Evolutionary conservation across 2,797 vertebrate genomes (phyloP), one percentile per base, ranked within the genome.

Genomic region (Merluccius polli): DNA sequence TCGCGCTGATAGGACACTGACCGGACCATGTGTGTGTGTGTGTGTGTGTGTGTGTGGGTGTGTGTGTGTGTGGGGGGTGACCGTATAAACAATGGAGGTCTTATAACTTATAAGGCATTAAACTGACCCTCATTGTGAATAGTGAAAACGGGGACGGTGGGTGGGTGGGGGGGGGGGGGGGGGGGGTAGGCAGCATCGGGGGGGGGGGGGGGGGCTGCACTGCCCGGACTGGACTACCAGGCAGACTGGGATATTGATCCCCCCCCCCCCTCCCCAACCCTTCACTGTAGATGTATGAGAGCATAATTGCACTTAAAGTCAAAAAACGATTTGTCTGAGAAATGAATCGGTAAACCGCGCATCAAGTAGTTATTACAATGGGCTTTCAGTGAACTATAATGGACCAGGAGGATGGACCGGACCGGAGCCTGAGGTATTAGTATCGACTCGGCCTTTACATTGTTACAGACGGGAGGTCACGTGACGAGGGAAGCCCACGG

Each of bases 161-260:
- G 2, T 3, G 44, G 44, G 3, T 21, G 52, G 52, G 21, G 21
- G 52, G 52, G 52, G 52, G 52, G 44, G 18, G 44, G 18, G 44
- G 16, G 18, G 18, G 44, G 18, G 44, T 15, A 15, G 44, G 6
- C 38, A 41, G 12, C 38, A 15, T 48, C 44, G 44, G 44, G 16
- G 44, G 16, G 15, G 18, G 74, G 81, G 84, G 79, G 83, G 81
- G 75, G 75, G 75, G 9, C 79, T 74, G 76, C 35, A 72, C 41
- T 44, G 75, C 78, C 75, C 68, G 68, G 82, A 86, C 81, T 78
- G 68, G 82, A 86, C 81, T 78, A 69, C 41, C 81, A 83, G 84
- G 79, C 84, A 89, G 87, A 88, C 87, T 5, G 3, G 77, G 24
- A 12, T 87, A 91, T 91, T 77, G 87, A 90, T 90, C 87, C 65